These are phyloP conservation scores for Channallabes apus DNA, from an alignment of 2,797 vertebrate species.

Conservation along the genomic window DNA sequence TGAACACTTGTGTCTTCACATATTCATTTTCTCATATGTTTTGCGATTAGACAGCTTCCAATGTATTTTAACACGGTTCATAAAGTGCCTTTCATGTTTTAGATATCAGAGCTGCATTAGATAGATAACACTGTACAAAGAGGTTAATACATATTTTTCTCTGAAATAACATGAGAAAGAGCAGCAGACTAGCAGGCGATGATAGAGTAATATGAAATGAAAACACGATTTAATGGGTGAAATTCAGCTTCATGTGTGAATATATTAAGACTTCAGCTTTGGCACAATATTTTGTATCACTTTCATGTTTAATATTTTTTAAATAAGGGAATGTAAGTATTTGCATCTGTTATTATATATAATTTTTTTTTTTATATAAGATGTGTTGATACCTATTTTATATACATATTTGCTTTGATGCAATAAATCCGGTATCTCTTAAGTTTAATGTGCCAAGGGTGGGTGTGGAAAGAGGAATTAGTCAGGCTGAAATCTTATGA, in stretches of 20 bases:
- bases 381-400: background rate
- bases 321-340: slow-evolving; percentile 1
- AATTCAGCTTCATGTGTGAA: background rate
- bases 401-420: slow-evolving; percentile 6
- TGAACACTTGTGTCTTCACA: background rate
- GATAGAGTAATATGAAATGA: background rate
- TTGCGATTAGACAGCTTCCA: background rate
- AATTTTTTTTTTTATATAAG: background rate
- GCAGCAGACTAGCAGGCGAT: background rate
- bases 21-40: background rate
- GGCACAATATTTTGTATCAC: background rate
- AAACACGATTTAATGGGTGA: background rate
- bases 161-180: background rate
- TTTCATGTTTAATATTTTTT: slow-evolving; percentile 26
- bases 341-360: background rate
- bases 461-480: slow-evolving; percentile 62
- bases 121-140: background rate
- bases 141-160: background rate
- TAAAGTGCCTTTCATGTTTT: background rate
- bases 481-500: slow-evolving; percentile 53
- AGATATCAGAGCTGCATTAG: background rate
- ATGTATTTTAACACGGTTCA: background rate
- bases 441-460: slow-evolving; percentile 30
- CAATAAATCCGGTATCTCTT: slow-evolving; percentile 39
- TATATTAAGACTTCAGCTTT: background rate